A percentile compares a stretch with the other conserved stretches of the same genome.
Conservation (phyloP, 92 coral and sea anemone genomes). For the Scolanthus callimorphus region DNA sequence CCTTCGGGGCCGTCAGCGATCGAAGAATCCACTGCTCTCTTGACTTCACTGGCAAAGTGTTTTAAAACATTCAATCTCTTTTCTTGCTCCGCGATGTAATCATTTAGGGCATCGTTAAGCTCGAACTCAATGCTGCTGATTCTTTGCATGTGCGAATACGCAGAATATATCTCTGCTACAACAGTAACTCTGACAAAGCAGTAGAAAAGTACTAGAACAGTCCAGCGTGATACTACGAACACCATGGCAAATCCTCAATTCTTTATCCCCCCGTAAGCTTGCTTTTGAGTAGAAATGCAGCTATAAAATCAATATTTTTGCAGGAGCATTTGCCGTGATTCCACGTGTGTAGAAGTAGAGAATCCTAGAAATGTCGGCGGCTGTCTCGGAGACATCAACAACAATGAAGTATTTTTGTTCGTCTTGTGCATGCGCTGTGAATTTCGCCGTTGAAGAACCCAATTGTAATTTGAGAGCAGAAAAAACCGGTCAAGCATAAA, state of each 20-base stretch:
- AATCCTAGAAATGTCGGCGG: background rate
- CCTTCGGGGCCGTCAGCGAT: slow-evolving; percentile 7
- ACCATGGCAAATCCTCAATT: no score
- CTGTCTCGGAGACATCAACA: background rate
- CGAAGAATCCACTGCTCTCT: slow-evolving; percentile 49
- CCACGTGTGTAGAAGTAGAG: no score
- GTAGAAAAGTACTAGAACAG: background rate
- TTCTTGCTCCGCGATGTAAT: slow-evolving; percentile 72
- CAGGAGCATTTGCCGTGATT: no score
- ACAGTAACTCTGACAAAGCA: background rate
- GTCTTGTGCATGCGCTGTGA: no score
- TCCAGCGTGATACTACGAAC: no score
- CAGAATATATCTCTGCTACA: slow-evolving; percentile 69
- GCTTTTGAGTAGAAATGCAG: no score
- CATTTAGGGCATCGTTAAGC: slow-evolving; percentile 66
- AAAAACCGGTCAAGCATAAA: no score
- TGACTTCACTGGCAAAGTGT: slow-evolving; percentile 48
- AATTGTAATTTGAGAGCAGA: no score
- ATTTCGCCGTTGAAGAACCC: no score
- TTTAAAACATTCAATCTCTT: slow-evolving; percentile 42
- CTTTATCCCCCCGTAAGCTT: no score
- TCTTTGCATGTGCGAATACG: slow-evolving; percentile 76
- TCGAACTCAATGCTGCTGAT: slow-evolving; percentile 73
- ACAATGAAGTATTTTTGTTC: background rate
- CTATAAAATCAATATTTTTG: no score